A percentile compares a stretch with the other conserved stretches of the same genome.
Evolutionary conservation across 2,888 invertebrate species (phyloP).

Genomic region (Neoaliturus tenellus): DNA sequence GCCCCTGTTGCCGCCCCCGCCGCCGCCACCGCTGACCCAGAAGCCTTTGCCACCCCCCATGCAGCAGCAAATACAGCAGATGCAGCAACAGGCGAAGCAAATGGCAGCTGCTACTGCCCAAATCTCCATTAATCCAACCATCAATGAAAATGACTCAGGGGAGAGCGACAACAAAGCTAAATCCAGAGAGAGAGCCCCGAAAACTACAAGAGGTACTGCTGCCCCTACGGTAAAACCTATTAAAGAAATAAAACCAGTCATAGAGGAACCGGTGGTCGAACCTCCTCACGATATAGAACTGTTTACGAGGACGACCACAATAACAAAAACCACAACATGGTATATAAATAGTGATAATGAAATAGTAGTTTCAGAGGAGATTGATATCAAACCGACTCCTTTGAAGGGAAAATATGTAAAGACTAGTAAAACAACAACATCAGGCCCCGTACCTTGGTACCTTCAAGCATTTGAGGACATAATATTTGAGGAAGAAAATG

Average conservation of each 20-base stretch:
- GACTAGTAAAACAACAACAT: constrained; percentile 38
- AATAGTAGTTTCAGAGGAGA: constrained; percentile 6
- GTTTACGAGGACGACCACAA: constrained; percentile 27
- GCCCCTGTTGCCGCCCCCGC: neutral
- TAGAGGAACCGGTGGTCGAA: constrained; percentile 22
- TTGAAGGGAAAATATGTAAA: constrained; percentile 31
- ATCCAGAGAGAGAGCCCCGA: neutral
- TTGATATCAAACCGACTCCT: neutral
- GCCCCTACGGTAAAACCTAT: neutral
- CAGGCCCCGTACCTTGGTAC: constrained; percentile 29
- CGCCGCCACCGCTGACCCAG: neutral
- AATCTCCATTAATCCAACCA: no score
- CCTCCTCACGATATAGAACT: neutral
- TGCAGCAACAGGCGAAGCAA: constrained; percentile 6
- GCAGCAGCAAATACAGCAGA: constrained; percentile 24
- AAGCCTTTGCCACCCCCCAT: neutral
- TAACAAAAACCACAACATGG: constrained; percentile 37
- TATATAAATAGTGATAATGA: constrained; percentile 9
- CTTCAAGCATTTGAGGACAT: constrained; percentile 23
- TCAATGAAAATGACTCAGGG: neutral
- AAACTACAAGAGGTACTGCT: neutral
- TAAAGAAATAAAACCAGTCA: constrained; percentile 10
- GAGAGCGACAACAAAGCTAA: neutral
- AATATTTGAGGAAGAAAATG: constrained; percentile 42
- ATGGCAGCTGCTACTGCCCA: constrained; percentile 16